phyloP scores from a whole-genome alignment of 2,797 vertebrate species.

The Austrolebias charrua region DNA sequence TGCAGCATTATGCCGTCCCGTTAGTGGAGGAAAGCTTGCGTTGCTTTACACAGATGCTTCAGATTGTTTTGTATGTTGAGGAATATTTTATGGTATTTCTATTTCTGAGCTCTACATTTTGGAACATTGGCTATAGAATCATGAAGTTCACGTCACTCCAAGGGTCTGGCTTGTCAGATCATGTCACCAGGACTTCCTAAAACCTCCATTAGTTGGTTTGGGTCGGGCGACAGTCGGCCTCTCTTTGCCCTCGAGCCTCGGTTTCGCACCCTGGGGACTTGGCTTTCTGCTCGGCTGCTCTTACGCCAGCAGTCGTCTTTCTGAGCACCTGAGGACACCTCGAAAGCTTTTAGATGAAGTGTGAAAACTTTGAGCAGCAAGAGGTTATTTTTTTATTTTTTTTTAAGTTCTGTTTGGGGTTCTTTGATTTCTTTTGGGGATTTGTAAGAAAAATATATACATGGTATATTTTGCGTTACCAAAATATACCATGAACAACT shows the following conservation, averaged over 20 bases:
- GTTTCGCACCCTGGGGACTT: conserved; percentile 32
- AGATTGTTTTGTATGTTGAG: neutral
- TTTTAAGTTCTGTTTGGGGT: neutral
- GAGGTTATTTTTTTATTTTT: neutral
- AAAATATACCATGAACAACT: too few species aligned
- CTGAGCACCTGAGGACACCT: conserved; percentile 37
- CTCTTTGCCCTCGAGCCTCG: conserved; percentile 28
- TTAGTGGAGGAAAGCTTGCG: conserved; percentile 37
- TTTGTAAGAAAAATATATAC: too few species aligned
- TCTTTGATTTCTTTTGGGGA: neutral
- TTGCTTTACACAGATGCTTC: conserved; percentile 2
- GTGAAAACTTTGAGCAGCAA: conserved; percentile 28
- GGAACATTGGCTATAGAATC: neutral
- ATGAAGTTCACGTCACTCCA: conserved; percentile 1
- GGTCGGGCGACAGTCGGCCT: conserved; percentile 46
- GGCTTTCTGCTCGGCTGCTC: conserved; percentile 38
- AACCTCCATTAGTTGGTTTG: conserved; percentile 41
- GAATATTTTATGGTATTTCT: neutral
- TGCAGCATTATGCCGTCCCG: conserved; percentile 57
- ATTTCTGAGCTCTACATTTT: too few species aligned
- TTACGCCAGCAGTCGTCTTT: conserved; percentile 3
- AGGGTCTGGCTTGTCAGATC: conserved; percentile 6
- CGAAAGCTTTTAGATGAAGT: conserved; percentile 32
- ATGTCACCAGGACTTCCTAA: conserved; percentile 37
- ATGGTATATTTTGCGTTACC: too few species aligned